Evolutionary conservation across 2,888 invertebrate genomes (phyloP).

Genomic region (Nyleta sp.): DNA sequence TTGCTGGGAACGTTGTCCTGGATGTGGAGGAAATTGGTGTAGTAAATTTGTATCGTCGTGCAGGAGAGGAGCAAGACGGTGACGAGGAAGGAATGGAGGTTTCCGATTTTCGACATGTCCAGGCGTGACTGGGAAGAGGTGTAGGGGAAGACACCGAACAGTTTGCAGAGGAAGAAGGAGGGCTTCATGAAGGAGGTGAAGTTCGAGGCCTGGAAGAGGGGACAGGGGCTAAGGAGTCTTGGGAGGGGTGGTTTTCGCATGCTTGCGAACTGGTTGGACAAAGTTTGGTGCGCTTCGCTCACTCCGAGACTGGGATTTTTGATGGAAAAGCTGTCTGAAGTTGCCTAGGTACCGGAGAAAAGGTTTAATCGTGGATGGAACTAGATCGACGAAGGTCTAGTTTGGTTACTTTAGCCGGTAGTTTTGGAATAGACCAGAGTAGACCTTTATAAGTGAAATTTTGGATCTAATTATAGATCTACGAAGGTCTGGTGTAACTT

Average conservation of each 20-base stretch:
- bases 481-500: too few relatives aligned
- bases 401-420: too few relatives aligned
- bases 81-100: conserved; percentile 60
- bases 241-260: not conserved
- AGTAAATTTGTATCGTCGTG: not conserved
- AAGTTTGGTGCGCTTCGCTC: too few relatives aligned
- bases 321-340: too few relatives aligned
- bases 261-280: not conserved
- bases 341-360: too few relatives aligned
- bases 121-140: conserved; percentile 53
- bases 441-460: too few relatives aligned
- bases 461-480: too few relatives aligned
- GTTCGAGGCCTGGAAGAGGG: conserved; percentile 76
- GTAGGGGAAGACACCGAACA: conserved; percentile 71
- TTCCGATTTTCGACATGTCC: conserved; percentile 62
- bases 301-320: too few relatives aligned
- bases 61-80: conserved; percentile 2
- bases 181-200: conserved; percentile 68
- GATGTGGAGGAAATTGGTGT: not conserved
- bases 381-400: too few relatives aligned
- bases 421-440: too few relatives aligned
- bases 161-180: conserved; percentile 66
- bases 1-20: conserved; percentile 33
- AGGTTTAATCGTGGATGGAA: too few relatives aligned
- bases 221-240: not conserved